Evolutionary conservation across 2,888 invertebrate species (phyloP).

Genomic region (Abrostola tripartita): DNA sequence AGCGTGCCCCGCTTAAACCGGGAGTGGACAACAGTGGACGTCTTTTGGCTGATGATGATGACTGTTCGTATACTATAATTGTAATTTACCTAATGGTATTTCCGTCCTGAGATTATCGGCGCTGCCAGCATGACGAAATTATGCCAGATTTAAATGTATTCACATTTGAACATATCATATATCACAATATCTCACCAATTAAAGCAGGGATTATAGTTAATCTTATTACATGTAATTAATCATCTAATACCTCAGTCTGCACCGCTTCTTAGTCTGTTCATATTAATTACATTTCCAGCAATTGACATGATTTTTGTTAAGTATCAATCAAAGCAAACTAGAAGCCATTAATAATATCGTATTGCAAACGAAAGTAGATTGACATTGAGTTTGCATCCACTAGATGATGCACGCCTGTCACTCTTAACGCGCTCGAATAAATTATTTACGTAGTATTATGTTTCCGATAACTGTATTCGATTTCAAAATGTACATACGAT

Average conservation of each 20-base stretch:
- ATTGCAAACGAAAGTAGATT: conserved; percentile 30
- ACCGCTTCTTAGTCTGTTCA: not conserved
- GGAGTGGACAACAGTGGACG: too few species aligned
- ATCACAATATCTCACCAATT: conserved; percentile 17
- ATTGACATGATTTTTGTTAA: conserved; percentile 13
- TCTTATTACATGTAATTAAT: conserved; percentile 26
- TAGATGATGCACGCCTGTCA: conserved; percentile 26
- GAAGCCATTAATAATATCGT: conserved; percentile 13
- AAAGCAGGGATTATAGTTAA: conserved; percentile 38
- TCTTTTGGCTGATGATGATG: too few species aligned
- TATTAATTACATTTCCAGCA: conserved; percentile 6
- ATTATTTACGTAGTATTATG: conserved; percentile 13
- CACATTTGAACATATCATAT: conserved; percentile 17
- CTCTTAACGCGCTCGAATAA: conserved; percentile 15
- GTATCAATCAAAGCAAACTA: conserved; percentile 13
- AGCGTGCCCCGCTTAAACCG: too few species aligned
- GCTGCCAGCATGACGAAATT: conserved; percentile 16
- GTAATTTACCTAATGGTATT: not conserved
- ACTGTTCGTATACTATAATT: too few species aligned
- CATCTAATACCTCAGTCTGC: conserved; percentile 3
- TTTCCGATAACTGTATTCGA: not conserved
- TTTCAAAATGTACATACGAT: conserved; percentile 5
- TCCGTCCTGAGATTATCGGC: not conserved
- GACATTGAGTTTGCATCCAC: conserved; percentile 34
- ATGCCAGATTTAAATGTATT: conserved; percentile 27